Evolutionary conservation across 2,888 invertebrate genomes (phyloP).

Genomic region (Argyresthia albistria): DNA sequence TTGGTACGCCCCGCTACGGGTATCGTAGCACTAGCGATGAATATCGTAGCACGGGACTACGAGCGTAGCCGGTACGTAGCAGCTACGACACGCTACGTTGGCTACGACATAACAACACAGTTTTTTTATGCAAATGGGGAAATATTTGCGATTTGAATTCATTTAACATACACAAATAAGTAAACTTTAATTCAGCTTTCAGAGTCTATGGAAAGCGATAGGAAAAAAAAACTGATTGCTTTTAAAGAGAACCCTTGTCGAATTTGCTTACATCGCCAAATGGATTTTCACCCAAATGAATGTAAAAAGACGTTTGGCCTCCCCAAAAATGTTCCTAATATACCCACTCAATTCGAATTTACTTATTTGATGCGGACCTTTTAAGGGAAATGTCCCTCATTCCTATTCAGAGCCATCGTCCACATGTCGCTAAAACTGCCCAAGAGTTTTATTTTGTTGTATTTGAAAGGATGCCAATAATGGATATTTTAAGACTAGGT

Average conservation of each 20-base stretch:
- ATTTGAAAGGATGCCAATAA: neutral
- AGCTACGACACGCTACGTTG: too few species aligned
- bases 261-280: slow-evolving; percentile 49
- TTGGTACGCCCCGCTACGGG: too few species aligned
- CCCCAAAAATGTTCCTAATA: neutral
- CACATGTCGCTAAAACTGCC: neutral
- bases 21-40: too few species aligned
- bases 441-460: too few species aligned
- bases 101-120: too few species aligned
- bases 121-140: too few species aligned
- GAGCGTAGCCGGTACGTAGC: too few species aligned
- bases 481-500: neutral
- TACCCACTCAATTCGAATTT: neutral
- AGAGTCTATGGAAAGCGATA: too few species aligned
- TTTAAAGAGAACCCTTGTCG: slow-evolving; percentile 15
- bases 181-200: too few species aligned
- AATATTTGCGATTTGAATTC: too few species aligned
- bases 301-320: slow-evolving; percentile 22
- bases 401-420: neutral
- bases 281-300: slow-evolving; percentile 50
- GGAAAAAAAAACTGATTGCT: neutral
- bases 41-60: too few species aligned
- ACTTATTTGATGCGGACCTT: neutral
- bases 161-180: too few species aligned
- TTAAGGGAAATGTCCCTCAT: neutral